Percentiles rank a stretch among this genome's conserved stretches.
Conservation (phyloP, 2,797 vertebrate genomes). For the Urosaurus nigricauda region DNA sequence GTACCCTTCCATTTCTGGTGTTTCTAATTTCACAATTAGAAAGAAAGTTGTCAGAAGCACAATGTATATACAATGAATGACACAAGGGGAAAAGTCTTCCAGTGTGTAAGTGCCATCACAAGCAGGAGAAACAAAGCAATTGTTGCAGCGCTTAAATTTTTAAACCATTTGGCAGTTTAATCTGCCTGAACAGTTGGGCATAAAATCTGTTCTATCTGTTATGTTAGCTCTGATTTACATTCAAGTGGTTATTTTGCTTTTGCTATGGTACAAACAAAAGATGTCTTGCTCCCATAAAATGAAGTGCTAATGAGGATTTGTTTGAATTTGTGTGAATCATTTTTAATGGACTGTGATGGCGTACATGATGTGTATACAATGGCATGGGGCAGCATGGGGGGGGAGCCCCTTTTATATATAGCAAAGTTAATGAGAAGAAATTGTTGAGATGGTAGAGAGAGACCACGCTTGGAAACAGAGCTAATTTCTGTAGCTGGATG, state of each 20-base stretch:
- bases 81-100: slow-evolving; percentile 23
- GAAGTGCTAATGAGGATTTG: slow-evolving; percentile 22
- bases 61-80: neutral
- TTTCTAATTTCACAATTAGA: slow-evolving; percentile 44
- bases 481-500: neutral
- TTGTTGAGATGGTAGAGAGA: neutral
- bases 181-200: slow-evolving; percentile 26
- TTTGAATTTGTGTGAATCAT: neutral
- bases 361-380: neutral
- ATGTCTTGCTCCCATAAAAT: slow-evolving; percentile 29
- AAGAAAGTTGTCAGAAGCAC: slow-evolving; percentile 27
- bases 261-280: slow-evolving; percentile 23
- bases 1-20: slow-evolving; percentile 9
- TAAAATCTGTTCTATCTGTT: slow-evolving; percentile 43
- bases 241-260: slow-evolving; percentile 31
- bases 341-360: slow-evolving; percentile 25
- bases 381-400: neutral
- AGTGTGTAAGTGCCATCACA: slow-evolving; percentile 19
- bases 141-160: slow-evolving; percentile 35
- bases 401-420: neutral
- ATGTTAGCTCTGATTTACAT: slow-evolving; percentile 26
- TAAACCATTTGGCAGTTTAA: slow-evolving; percentile 25
- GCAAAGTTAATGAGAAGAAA: neutral
- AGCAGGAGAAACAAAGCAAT: slow-evolving; percentile 37
- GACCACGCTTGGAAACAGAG: neutral